phyloP scores from a whole-genome alignment of 2,888 invertebrate species.

The Leptinotarsa tumamoca region DNA sequence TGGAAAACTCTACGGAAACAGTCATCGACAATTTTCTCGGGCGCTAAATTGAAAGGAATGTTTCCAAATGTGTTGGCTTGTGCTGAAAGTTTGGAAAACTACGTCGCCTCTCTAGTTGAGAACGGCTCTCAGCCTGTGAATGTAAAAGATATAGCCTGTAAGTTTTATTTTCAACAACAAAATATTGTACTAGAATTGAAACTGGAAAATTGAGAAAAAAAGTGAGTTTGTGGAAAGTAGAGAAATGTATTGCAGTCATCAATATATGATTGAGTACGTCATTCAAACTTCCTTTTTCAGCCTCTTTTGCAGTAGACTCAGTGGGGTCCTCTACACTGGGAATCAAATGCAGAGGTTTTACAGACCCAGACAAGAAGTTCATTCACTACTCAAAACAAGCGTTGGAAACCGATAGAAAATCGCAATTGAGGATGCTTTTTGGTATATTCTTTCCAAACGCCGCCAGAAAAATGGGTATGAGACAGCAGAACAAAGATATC shows the following conservation, averaged over 20 bases:
- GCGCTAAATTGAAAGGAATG: conserved; percentile 23
- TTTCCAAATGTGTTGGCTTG: conserved; percentile 19
- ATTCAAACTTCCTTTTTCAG: background rate
- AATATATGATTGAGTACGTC: background rate
- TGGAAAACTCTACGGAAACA: conserved; percentile 22
- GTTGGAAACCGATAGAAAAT: conserved; percentile 17
- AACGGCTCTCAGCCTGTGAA: conserved; percentile 18
- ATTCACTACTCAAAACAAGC: conserved; percentile 19
- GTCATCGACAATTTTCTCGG: conserved; percentile 19
- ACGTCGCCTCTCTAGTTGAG: conserved; percentile 8
- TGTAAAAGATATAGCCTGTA: conserved; percentile 21
- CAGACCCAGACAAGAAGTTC: conserved; percentile 26
- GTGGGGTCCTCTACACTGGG: conserved; percentile 20
- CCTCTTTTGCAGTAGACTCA: conserved; percentile 19
- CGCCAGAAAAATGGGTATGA: conserved; percentile 12
- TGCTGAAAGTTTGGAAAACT: conserved; percentile 21
- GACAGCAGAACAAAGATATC: conserved; percentile 42
- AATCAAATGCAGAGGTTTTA: conserved; percentile 23
- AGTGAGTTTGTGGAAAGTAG: no score
- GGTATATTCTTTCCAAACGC: conserved; percentile 11
- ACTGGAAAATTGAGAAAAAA: background rate
- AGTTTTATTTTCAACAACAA: background rate
- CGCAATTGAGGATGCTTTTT: conserved; percentile 15
- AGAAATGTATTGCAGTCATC: no score
- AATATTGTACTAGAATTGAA: background rate